These are phyloP conservation scores for Psylliodes chrysocephalus DNA, from an alignment of 2,888 invertebrate genomes.

Conservation along the genomic window DNA sequence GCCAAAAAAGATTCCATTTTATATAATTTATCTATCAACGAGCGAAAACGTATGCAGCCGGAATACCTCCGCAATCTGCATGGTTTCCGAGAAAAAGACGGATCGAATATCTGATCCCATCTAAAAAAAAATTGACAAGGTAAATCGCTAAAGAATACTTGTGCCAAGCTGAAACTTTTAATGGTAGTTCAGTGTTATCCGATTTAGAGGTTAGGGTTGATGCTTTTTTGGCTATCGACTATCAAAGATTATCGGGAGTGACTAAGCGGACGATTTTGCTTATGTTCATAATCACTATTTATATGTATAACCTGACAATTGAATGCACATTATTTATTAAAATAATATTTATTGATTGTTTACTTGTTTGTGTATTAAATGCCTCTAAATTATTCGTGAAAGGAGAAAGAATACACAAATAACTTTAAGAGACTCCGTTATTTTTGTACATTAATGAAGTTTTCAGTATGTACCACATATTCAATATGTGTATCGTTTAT, in stretches of 20 bases:
- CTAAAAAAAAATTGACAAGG: slow-evolving; percentile 25
- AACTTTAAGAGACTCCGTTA: no score
- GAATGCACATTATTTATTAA: not conserved
- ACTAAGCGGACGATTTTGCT: slow-evolving; percentile 24
- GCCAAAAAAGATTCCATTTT: no score
- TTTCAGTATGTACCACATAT: no score
- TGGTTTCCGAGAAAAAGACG: not conserved
- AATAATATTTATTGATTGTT: not conserved
- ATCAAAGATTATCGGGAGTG: slow-evolving; percentile 55
- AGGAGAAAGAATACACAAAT: no score
- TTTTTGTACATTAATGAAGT: no score
- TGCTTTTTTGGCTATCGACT: slow-evolving; percentile 54
- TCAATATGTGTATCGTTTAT: no score
- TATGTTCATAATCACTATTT: no score
- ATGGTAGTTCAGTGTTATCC: slow-evolving; percentile 56
- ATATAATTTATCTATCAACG: no score
- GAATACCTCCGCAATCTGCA: not conserved
- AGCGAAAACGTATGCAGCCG: not conserved
- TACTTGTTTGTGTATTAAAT: no score
- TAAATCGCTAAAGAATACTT: slow-evolving; percentile 29
- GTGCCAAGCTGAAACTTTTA: slow-evolving; percentile 48
- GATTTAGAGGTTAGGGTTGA: slow-evolving; percentile 48
- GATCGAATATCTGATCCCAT: not conserved
- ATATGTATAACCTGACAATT: not conserved
- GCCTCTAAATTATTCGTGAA: no score